Conservation (phyloP, 2,888 invertebrate genomes). For the Periphyllus acericola region DNA sequence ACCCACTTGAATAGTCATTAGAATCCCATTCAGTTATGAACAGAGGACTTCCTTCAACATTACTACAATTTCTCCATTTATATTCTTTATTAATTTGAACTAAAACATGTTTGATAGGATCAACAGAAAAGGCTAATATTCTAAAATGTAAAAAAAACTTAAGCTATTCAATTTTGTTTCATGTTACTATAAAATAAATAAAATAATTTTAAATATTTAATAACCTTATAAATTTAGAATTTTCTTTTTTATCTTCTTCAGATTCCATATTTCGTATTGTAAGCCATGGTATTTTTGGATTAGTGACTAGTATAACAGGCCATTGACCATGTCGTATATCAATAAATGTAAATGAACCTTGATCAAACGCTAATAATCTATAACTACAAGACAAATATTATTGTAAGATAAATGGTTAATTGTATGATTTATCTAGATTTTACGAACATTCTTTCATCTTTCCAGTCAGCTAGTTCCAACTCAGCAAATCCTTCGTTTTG, state of each 20-base stretch:
- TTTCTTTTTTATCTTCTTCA: slow-evolving; percentile 70
- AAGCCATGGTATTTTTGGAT: slow-evolving; percentile 87
- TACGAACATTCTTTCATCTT: slow-evolving; percentile 82
- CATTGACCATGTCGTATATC: slow-evolving; percentile 81
- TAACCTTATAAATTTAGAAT: slow-evolving; percentile 54
- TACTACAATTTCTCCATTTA: slow-evolving; percentile 74
- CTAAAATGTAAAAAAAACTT: slow-evolving; percentile 68
- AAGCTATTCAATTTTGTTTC: not conserved
- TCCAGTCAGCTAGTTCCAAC: slow-evolving; percentile 92
- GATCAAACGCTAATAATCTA: slow-evolving; percentile 86
- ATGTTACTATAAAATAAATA: not conserved
- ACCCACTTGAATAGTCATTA: slow-evolving; percentile 72
- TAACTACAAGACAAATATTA: slow-evolving; percentile 70
- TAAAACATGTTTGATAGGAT: slow-evolving; percentile 74
- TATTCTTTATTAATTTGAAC: slow-evolving; percentile 74
- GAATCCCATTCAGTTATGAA: slow-evolving; percentile 81
- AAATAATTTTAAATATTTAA: slow-evolving; percentile 14
- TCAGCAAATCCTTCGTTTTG: slow-evolving; percentile 86
- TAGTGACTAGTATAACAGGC: slow-evolving; percentile 86
- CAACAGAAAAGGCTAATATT: slow-evolving; percentile 80
- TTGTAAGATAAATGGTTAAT: not conserved
- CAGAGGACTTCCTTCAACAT: slow-evolving; percentile 74
- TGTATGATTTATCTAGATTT: not conserved
- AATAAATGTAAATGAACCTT: slow-evolving; percentile 86
- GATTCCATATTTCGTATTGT: slow-evolving; percentile 71